Evolutionary conservation across 2,113 vertebrate genomes (phyloP).

Genomic region (Sceloporus undulatus): DNA sequence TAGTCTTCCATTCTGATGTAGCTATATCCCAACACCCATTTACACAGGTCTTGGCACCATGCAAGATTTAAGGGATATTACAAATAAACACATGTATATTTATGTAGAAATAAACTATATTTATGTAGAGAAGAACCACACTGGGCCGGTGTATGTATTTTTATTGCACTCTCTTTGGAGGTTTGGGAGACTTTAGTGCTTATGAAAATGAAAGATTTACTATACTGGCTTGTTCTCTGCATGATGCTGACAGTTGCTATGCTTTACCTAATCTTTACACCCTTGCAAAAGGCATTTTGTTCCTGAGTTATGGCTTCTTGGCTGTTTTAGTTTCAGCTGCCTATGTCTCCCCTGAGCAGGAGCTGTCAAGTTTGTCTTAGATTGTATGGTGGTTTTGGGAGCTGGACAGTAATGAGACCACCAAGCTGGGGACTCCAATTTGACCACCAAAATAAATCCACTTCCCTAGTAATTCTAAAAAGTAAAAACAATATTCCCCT

Average conservation of each 20-base stretch:
- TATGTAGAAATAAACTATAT: slow-evolving; percentile 39
- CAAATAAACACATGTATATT: slow-evolving; percentile 38
- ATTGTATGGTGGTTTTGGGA: slow-evolving; percentile 28
- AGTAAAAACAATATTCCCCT: background rate
- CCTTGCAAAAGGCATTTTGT: slow-evolving; percentile 30
- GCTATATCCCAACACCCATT: background rate
- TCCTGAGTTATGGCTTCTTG: slow-evolving; percentile 35
- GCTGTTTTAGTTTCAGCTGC: background rate
- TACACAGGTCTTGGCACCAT: background rate
- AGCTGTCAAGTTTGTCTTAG: slow-evolving; percentile 12
- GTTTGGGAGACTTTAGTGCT: slow-evolving; percentile 29
- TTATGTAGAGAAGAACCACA: background rate
- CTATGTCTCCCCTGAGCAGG: slow-evolving; percentile 2
- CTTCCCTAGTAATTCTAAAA: slow-evolving; percentile 8
- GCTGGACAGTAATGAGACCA: background rate
- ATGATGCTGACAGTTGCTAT: slow-evolving; percentile 17
- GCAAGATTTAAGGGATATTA: slow-evolving; percentile 28
- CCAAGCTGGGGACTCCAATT: background rate
- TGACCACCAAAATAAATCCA: slow-evolving; percentile 30
- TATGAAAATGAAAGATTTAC: slow-evolving; percentile 46
- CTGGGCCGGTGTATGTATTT: slow-evolving; percentile 23
- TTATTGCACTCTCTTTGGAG: slow-evolving; percentile 38
- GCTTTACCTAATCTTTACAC: slow-evolving; percentile 31
- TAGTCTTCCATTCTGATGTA: background rate
- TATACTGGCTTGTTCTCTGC: slow-evolving; percentile 14